Base-by-base conservation (phyloP, 2,888 invertebrate species). In the Drosophila anceps region DNA sequence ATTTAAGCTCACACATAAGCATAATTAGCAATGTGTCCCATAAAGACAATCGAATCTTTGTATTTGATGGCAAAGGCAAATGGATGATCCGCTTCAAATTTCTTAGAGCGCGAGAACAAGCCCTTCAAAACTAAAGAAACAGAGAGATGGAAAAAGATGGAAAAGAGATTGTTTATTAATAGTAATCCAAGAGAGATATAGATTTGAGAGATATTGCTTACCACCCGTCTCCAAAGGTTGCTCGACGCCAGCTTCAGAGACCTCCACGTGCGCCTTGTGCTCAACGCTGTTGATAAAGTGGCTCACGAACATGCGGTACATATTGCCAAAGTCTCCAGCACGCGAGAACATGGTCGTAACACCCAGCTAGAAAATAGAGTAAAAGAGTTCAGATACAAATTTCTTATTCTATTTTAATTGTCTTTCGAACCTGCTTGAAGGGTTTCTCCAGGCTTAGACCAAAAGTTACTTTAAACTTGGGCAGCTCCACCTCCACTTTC, bases 391-490 rank as follows among this genome's bases (percentile, higher is more conserved):
- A 24, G 5, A 10, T n/a, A 10, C 6, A n/a, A 20, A 7, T 24
- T 12, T 4, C 15, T 13, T 1, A 2, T 12, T 2, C 7, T 13
- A 31, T 4, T 18, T 18, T 0, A 0, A 27, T 0, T n/a, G 3
- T 9, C 15, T 5, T 1, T 9, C 31, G 6, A 43, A 97, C 97
- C 94, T 95, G 94, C 41, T 93, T 92, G 60, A 97, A 93, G 33
- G 95, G 88, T 0, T 93, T 92, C n/a, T 94, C 94, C 59, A 97
- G 93, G 65, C 96, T 93, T 5, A 96, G 94, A 57, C 94, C 95
- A 9, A 95, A 95, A 92, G 97, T 96, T 53, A 97, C 95, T 92
- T 96, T 97, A 92, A 98, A 98, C 92, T 96, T 97, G 12, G 98
- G 98, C 58, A 98, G 88, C 18, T 94, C 93, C 18, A 97, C 94